phyloP scores from a whole-genome alignment of 2,888 invertebrate species.

The Phania funesta region DNA sequence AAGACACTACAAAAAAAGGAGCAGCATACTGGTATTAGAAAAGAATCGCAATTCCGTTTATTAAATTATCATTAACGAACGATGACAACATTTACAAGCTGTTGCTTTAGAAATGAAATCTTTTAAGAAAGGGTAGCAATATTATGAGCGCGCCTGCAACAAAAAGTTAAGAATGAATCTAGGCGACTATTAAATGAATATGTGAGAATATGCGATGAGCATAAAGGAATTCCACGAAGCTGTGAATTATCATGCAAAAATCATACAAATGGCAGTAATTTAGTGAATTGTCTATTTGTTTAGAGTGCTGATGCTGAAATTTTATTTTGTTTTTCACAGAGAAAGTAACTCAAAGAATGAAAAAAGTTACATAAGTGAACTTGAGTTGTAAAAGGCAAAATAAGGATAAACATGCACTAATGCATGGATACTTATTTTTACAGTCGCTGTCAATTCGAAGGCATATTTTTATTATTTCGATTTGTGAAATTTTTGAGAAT shows the following conservation, averaged over 20 bases:
- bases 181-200: not conserved
- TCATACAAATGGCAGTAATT: slow-evolving; percentile 38
- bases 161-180: not conserved
- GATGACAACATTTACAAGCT: not conserved
- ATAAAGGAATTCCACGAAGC: slow-evolving; percentile 15
- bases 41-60: slow-evolving; percentile 45
- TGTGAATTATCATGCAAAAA: not conserved
- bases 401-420: not conserved
- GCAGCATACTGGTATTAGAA: not conserved
- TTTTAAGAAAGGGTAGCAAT: not conserved
- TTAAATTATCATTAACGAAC: slow-evolving; percentile 25
- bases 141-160: slow-evolving; percentile 27
- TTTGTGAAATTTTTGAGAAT: no score
- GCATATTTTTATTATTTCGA: no score
- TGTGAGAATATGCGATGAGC: slow-evolving; percentile 22
- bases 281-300: slow-evolving; percentile 43
- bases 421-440: no score
- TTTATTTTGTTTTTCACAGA: slow-evolving; percentile 3
- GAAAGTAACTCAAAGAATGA: no score
- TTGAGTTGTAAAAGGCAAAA: not conserved
- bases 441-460: no score
- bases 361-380: not conserved
- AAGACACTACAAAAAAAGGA: not conserved
- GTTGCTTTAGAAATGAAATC: slow-evolving; percentile 6
- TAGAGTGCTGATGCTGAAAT: slow-evolving; percentile 29